Evolutionary conservation across 2,888 invertebrate genomes (phyloP).

Genomic region (Plebejus melissa): DNA sequence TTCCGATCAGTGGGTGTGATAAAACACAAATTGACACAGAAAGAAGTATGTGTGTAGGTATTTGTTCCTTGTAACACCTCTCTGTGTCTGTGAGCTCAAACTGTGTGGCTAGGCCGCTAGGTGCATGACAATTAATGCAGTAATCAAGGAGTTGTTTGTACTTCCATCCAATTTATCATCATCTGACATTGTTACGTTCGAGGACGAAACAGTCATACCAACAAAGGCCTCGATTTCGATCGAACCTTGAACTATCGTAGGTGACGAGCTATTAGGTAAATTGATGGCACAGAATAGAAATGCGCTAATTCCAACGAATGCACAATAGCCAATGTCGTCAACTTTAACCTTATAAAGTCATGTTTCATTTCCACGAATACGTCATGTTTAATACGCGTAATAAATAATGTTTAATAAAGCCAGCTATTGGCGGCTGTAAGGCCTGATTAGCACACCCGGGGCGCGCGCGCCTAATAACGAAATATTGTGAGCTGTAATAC

Average conservation of each 20-base stretch:
- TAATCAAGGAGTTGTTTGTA: neutral
- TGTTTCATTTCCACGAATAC: neutral
- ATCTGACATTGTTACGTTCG: neutral
- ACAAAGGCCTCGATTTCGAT: neutral
- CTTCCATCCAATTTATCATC: neutral
- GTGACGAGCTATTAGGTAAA: neutral
- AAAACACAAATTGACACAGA: no score
- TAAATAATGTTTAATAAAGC: slow-evolving; percentile 15
- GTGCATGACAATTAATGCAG: neutral
- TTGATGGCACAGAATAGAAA: neutral
- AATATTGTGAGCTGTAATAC: neutral
- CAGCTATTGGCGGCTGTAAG: neutral
- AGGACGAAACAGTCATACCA: neutral
- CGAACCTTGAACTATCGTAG: neutral
- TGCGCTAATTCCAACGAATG: neutral
- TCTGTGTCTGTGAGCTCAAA: neutral
- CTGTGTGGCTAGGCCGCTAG: neutral
- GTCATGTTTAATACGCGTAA: slow-evolving; percentile 14
- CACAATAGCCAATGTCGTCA: neutral
- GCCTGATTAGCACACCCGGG: slow-evolving; percentile 1
- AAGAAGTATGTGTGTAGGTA: no score
- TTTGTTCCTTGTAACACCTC: neutral
- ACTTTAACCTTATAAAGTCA: neutral
- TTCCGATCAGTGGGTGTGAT: no score
- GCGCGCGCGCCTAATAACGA: neutral